These are phyloP conservation scores for Crenuchus spilurus DNA, from an alignment of 2,797 vertebrate genomes.

Conservation along the genomic window DNA sequence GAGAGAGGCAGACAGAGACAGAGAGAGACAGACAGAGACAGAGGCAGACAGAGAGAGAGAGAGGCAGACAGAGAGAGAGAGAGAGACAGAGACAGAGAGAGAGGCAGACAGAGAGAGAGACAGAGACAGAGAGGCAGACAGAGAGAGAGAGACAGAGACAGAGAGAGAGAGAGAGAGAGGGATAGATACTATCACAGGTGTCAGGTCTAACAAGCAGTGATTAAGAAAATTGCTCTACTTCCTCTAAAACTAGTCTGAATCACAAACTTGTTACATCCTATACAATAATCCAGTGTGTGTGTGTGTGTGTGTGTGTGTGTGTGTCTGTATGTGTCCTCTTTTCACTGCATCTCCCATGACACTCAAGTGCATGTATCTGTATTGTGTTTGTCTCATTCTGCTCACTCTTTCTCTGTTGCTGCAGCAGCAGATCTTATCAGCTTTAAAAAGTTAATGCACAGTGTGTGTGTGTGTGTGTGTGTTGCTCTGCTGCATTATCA, in stretches of 20 bases:
- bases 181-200: constrained; percentile 25
- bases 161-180: constrained; percentile 25
- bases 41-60: background rate
- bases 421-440: constrained; percentile 37
- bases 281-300: background rate
- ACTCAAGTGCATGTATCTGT: background rate
- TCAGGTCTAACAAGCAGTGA: constrained; percentile 38
- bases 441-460: constrained; percentile 44
- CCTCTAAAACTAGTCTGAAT: background rate
- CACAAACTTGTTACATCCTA: background rate
- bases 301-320: too few species aligned
- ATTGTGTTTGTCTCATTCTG: constrained; percentile 21
- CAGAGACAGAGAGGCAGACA: constrained; percentile 8
- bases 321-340: background rate
- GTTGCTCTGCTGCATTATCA: background rate
- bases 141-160: constrained; percentile 35
- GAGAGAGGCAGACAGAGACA: background rate
- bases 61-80: background rate
- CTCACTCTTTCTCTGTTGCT: constrained; percentile 11
- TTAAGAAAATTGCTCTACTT: constrained; percentile 16
- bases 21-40: background rate
- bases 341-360: background rate
- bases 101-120: constrained; percentile 43
- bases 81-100: constrained; percentile 16
- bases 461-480: background rate